Conservation (phyloP, 2,113 vertebrate species). For the Ophthalmolycus amberensis region DNA sequence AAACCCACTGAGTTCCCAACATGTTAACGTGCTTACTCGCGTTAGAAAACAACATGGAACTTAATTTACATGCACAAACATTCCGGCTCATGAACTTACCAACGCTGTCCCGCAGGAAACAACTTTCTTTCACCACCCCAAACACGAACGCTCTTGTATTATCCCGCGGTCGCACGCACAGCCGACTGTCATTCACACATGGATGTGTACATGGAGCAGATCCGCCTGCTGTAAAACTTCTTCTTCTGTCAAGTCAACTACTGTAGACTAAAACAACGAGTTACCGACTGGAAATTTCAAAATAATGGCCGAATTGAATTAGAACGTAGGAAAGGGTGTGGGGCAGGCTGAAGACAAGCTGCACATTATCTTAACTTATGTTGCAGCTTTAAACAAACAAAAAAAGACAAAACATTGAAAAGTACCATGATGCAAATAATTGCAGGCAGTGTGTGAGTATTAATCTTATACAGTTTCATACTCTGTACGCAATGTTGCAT, state of each 20-base stretch:
- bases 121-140: neutral
- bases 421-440: neutral
- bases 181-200: constrained; percentile 35
- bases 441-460: too few species aligned
- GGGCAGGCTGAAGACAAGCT: neutral
- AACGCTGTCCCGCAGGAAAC: neutral
- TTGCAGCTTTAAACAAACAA: neutral
- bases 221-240: constrained; percentile 3
- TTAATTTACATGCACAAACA: neutral
- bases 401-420: neutral
- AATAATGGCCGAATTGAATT: constrained; percentile 19
- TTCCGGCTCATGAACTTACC: constrained; percentile 40
- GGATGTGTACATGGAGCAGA: neutral
- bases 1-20: neutral
- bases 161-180: constrained; percentile 6
- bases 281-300: neutral
- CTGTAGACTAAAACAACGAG: neutral
- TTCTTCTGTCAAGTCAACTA: neutral
- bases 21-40: neutral
- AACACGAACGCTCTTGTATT: neutral
- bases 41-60: neutral
- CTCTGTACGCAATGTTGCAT: neutral
- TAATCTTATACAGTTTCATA: neutral
- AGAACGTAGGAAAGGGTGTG: neutral
- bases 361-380: neutral